These are phyloP conservation scores for Tenthredo scrophulariae DNA, from an alignment of 2,888 invertebrate species.

Conservation along the genomic window DNA sequence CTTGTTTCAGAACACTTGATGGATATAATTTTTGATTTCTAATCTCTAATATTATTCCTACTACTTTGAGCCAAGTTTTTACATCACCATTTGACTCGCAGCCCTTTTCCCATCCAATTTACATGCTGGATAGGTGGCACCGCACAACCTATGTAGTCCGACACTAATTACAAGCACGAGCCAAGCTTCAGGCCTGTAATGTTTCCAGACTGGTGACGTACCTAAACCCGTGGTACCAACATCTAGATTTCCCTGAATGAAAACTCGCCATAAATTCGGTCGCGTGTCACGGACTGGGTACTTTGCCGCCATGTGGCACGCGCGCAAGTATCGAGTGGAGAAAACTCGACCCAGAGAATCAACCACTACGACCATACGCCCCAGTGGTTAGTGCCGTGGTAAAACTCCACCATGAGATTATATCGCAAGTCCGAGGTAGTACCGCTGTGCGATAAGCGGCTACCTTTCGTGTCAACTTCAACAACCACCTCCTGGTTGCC, in stretches of 20 bases:
- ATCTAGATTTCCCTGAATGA: conserved; percentile 45
- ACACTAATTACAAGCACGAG: conserved; percentile 31
- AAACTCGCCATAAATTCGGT: conserved; percentile 42
- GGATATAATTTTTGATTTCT: conserved; percentile 1
- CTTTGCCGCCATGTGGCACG: conserved; percentile 50
- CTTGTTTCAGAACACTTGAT: conserved; percentile 9
- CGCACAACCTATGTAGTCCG: neutral
- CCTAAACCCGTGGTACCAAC: conserved; percentile 6
- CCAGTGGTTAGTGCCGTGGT: conserved; percentile 23
- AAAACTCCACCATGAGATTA: conserved; percentile 36
- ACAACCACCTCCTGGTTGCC: neutral
- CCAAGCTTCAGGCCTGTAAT: neutral
- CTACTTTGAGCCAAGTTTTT: neutral
- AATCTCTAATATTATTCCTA: conserved; percentile 12
- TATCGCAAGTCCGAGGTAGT: conserved; percentile 36
- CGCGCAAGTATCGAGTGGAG: conserved; percentile 37
- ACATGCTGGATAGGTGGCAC: conserved; percentile 7
- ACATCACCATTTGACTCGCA: neutral
- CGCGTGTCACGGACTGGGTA: conserved; percentile 45
- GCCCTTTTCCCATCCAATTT: neutral
- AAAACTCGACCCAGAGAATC: conserved; percentile 28
- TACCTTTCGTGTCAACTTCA: conserved; percentile 34
- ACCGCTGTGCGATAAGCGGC: conserved; percentile 29
- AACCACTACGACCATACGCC: neutral
- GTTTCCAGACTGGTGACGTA: conserved; percentile 11